phyloP scores from a whole-genome alignment of 2,113 vertebrate genomes.

The Otocyon megalotis region DNA sequence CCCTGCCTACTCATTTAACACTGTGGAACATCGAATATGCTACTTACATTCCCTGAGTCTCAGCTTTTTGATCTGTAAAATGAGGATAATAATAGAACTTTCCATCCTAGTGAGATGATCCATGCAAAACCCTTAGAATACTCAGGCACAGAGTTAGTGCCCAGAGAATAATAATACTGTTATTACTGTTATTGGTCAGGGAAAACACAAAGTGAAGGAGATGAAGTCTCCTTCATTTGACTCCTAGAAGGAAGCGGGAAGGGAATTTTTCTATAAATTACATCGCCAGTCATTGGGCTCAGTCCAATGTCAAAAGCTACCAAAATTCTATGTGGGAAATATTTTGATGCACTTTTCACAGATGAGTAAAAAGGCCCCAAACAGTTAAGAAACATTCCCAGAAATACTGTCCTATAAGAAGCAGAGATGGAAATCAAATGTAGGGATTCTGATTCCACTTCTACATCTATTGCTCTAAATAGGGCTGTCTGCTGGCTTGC shows the following conservation, averaged over 20 bases:
- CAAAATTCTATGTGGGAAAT: not conserved
- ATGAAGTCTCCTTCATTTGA: not conserved
- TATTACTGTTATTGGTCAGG: not conserved
- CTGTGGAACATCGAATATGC: not conserved
- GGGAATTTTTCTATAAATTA: not conserved
- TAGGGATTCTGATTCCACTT: not conserved
- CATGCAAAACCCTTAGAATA: not conserved
- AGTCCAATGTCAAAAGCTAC: not conserved
- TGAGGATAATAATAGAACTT: not conserved
- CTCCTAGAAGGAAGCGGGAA: not conserved
- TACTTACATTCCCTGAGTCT: rapidly evolving
- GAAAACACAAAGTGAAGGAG: not conserved
- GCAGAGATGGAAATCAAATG: not conserved
- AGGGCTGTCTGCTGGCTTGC: not conserved
- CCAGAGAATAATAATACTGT: not conserved
- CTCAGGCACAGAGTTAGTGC: not conserved
- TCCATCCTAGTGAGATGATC: not conserved
- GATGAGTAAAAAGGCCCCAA: not conserved
- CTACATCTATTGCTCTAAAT: not conserved
- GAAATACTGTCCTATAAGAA: not conserved
- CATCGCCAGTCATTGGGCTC: not conserved
- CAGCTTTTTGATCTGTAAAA: not conserved
- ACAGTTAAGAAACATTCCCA: not conserved
- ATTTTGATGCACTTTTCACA: not conserved
- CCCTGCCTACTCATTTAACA: not conserved